Conservation (phyloP, 2,113 vertebrate genomes). For the Calyptomena viridis region DNA sequence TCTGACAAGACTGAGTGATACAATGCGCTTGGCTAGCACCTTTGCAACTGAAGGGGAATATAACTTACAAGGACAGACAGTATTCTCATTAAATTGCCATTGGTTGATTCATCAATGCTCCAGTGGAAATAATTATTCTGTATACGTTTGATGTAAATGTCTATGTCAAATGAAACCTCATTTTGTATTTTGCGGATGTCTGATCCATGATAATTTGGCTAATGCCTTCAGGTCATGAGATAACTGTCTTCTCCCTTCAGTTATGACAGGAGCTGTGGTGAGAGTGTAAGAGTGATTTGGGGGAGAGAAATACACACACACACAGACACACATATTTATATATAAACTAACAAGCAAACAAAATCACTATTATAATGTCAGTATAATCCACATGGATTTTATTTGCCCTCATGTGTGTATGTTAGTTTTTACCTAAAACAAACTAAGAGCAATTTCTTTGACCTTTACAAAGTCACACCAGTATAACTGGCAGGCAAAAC, state of each 20-base stretch:
- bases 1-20: slow-evolving; percentile 75
- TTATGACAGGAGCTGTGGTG: background rate
- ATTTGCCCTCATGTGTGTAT: background rate
- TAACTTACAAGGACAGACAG: slow-evolving; percentile 66
- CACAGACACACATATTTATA: background rate
- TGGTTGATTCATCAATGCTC: slow-evolving; percentile 60
- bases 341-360: background rate
- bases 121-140: slow-evolving; percentile 68
- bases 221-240: slow-evolving; percentile 56
- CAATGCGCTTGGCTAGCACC: slow-evolving; percentile 46
- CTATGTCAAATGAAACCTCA: slow-evolving; percentile 62
- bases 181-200: slow-evolving; percentile 46
- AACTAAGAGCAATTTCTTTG: background rate
- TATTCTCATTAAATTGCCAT: slow-evolving; percentile 69
- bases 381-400: background rate
- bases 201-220: slow-evolving; percentile 57
- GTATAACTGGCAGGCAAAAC: background rate
- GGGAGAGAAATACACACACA: background rate
- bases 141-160: slow-evolving; percentile 72
- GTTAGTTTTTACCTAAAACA: background rate
- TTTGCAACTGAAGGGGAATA: slow-evolving; percentile 61
- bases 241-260: slow-evolving; percentile 7
- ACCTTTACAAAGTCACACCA: slow-evolving; percentile 28
- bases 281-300: background rate
- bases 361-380: background rate